Evolutionary conservation across 2,113 vertebrate genomes (phyloP), one percentile per base, ranked within the genome.

Genomic region (Anseranas semipalmata): DNA sequence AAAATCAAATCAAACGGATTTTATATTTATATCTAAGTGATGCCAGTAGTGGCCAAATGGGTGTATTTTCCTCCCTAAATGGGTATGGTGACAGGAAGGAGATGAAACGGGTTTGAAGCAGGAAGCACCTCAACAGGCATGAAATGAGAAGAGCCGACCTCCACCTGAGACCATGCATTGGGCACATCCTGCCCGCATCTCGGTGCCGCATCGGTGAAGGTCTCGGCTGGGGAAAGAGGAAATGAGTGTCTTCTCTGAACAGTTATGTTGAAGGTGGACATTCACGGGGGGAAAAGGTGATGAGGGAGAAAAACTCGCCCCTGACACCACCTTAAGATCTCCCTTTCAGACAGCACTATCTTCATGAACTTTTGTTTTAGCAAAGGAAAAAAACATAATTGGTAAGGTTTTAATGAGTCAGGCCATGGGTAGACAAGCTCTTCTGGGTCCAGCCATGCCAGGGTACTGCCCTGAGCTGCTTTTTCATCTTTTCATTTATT

Each of bases 201-300:
- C 2, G 1, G 52, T 81, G 72, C 52, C 0, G 0, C 37, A n/a
- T 6, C 0, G 0, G 35, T 60, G 56, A 90, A 85, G 56, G 84
- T 65, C 45, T 76, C 1, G 0, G 56, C 1, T 60, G 56, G 18
- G 76, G 94, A 95, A 96, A 85, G 85, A 95, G 87, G 85, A 94
- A 93, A 82, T 4, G 1, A 66, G 9, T 20, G 27, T 53, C 66
- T 91, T 79, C 33, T 83, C 53, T 96, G 82, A 73, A 22, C 25
- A 53, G 45, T 5, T 5, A 39, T 12, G 4, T 1, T 50, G 58
- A 62, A 76, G 72, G 75, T 39, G 45, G 48, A 73, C 52, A 52
- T 60, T 18, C 39, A 77, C 4, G 15, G 15, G 30, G 25, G 15
- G 10, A 77, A 28, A 93, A 71, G 15, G 16, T 7, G 59, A 74